phyloP scores from a whole-genome alignment of 1,140 invertebrate genomes.

The Zaprionus ghesquierei region DNA sequence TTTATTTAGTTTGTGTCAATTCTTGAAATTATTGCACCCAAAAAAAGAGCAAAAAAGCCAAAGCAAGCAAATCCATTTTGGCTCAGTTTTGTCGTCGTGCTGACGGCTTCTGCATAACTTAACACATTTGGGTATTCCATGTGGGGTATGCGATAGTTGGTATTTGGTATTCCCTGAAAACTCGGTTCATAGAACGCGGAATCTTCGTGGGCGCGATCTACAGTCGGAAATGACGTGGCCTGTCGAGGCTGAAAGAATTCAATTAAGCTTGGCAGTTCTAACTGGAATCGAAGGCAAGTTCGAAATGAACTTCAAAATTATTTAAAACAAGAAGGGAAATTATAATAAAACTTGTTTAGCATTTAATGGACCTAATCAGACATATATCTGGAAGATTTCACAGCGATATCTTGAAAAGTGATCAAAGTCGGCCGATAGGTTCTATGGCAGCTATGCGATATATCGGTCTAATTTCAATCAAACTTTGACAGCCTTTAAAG shows the following conservation, averaged over 20 bases:
- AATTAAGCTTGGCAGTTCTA: background rate
- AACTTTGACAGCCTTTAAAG: too few species aligned
- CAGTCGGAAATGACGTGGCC: background rate
- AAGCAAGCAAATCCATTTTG: slow-evolving; percentile 34
- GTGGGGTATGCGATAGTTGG: slow-evolving; percentile 43
- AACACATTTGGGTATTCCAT: slow-evolving; percentile 73
- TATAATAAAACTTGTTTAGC: too few species aligned
- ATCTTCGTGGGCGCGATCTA: background rate
- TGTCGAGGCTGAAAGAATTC: background rate
- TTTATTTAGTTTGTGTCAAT: slow-evolving; percentile 79
- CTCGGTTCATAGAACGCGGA: slow-evolving; percentile 38
- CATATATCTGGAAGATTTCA: too few species aligned
- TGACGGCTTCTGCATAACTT: slow-evolving; percentile 74
- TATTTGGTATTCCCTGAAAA: slow-evolving; percentile 16
- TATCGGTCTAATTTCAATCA: too few species aligned
- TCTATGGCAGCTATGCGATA: too few species aligned
- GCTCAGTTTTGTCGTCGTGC: slow-evolving; percentile 42
- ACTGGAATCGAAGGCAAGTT: background rate
- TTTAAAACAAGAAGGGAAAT: too few species aligned
- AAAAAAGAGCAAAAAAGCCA: too few species aligned
- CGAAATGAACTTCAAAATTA: background rate
- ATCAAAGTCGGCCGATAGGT: too few species aligned
- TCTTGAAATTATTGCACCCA: slow-evolving; percentile 73
- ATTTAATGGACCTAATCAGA: too few species aligned
- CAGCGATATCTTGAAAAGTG: too few species aligned